Percentiles rank a stretch among this genome's conserved stretches.
phyloP scores from a whole-genome alignment of 2,797 vertebrate species.

The Rhinella marina region DNA sequence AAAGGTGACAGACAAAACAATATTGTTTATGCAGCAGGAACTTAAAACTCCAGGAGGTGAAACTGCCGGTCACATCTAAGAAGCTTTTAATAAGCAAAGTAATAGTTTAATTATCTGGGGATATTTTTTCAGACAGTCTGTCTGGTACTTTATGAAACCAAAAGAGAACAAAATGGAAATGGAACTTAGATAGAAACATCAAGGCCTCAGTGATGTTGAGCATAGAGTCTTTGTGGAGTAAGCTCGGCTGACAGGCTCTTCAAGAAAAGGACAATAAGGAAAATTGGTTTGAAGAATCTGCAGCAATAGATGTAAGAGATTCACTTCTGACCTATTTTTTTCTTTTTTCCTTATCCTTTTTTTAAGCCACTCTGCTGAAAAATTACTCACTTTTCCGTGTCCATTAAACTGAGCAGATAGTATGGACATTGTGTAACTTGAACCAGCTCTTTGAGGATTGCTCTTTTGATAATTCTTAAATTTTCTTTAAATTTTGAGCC shows the following conservation, averaged over 20 bases:
- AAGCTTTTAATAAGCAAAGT: slow-evolving; percentile 36
- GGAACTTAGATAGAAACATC: neutral
- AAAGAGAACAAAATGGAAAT: neutral
- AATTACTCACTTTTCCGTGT: slow-evolving; percentile 34
- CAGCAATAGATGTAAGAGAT: slow-evolving; percentile 12
- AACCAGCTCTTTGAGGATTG: neutral
- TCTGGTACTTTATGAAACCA: slow-evolving; percentile 4
- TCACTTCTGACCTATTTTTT: slow-evolving; percentile 16
- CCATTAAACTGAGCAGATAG: slow-evolving; percentile 13
- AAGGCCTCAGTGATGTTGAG: slow-evolving; percentile 8
- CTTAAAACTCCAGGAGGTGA: slow-evolving; percentile 14
- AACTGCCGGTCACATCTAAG: neutral
- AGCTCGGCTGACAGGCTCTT: neutral
- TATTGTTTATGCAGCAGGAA: neutral
- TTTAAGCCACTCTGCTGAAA: neutral
- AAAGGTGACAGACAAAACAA: neutral
- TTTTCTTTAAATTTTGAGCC: neutral
- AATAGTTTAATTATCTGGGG: slow-evolving; percentile 25
- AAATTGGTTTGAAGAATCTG: slow-evolving; percentile 18
- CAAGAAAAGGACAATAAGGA: neutral
- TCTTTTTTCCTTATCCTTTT: neutral
- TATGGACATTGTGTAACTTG: neutral
- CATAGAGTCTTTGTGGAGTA: neutral
- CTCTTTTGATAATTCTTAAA: slow-evolving; percentile 12
- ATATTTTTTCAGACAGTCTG: neutral